Evolutionary conservation across 2,888 invertebrate genomes (phyloP).

Genomic region (Rugalucina vietnamica): DNA sequence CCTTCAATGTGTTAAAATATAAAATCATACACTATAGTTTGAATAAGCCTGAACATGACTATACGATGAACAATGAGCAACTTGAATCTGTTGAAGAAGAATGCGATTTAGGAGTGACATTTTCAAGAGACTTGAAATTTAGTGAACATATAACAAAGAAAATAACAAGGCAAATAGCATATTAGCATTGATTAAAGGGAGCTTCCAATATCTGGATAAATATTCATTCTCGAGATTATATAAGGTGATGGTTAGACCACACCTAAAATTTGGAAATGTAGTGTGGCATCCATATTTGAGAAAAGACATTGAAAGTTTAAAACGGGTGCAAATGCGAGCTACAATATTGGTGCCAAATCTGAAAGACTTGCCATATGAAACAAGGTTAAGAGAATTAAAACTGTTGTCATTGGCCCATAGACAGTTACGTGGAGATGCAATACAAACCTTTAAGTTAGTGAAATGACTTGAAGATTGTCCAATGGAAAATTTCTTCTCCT

Average conservation of each 20-base stretch:
- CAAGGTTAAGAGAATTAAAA: not conserved
- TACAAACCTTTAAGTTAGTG: not conserved
- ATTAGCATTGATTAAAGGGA: not conserved
- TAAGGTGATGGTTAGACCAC: not conserved
- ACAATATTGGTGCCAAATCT: too few species aligned
- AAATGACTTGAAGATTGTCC: not conserved
- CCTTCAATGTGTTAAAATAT: not conserved
- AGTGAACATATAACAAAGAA: too few species aligned
- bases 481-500: not conserved
- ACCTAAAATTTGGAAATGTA: not conserved
- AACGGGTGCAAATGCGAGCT: not conserved
- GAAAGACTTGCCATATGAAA: not conserved
- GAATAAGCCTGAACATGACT: too few species aligned
- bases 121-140: not conserved
- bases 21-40: not conserved
- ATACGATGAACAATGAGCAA: too few species aligned
- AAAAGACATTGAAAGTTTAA: not conserved
- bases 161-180: constrained; percentile 31
- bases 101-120: not conserved
- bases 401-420: not conserved
- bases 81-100: not conserved
- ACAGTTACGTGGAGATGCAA: not conserved
- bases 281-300: not conserved
- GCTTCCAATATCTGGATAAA: not conserved
- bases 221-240: not conserved